Conservation (phyloP, 2,888 invertebrate genomes). For the Ptychoptera contaminata region DNA sequence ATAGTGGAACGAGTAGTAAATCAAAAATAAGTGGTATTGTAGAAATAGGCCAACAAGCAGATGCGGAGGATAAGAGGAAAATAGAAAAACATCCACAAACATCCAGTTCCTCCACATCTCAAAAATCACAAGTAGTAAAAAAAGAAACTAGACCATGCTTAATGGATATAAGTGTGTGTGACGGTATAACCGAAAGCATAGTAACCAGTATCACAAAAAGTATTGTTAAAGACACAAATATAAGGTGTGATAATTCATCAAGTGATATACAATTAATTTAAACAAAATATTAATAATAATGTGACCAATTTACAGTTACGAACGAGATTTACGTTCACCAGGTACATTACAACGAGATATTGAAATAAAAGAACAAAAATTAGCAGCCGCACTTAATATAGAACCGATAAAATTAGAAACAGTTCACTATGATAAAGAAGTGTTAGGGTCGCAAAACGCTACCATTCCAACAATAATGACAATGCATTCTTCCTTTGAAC, state of each 20-base stretch:
- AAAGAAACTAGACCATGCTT: slow-evolving; percentile 24
- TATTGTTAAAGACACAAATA: too few relatives aligned
- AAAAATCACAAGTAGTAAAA: neutral
- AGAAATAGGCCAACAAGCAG: slow-evolving; percentile 22
- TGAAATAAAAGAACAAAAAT: slow-evolving; percentile 54
- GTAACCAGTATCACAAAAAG: neutral
- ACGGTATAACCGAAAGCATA: slow-evolving; percentile 15
- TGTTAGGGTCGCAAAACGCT: slow-evolving; percentile 12
- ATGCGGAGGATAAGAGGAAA: slow-evolving; percentile 4
- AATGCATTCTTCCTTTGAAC: slow-evolving; percentile 7
- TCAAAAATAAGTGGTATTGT: slow-evolving; percentile 19
- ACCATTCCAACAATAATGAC: slow-evolving; percentile 4
- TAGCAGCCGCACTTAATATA: slow-evolving; percentile 21
- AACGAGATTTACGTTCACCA: slow-evolving; percentile 42
- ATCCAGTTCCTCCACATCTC: neutral
- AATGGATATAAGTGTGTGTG: slow-evolving; percentile 34
- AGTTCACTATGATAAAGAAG: slow-evolving; percentile 15
- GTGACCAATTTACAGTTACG: slow-evolving; percentile 22
- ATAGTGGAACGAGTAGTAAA: slow-evolving; percentile 8
- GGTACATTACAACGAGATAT: slow-evolving; percentile 53
- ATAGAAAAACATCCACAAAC: neutral
- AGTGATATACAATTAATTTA: too few relatives aligned
- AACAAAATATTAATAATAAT: too few relatives aligned
- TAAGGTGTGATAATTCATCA: too few relatives aligned
- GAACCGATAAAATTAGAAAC: slow-evolving; percentile 20